These are phyloP conservation scores for Gallinago stenura DNA, from an alignment of 2,797 vertebrate species.

Conservation along the genomic window DNA sequence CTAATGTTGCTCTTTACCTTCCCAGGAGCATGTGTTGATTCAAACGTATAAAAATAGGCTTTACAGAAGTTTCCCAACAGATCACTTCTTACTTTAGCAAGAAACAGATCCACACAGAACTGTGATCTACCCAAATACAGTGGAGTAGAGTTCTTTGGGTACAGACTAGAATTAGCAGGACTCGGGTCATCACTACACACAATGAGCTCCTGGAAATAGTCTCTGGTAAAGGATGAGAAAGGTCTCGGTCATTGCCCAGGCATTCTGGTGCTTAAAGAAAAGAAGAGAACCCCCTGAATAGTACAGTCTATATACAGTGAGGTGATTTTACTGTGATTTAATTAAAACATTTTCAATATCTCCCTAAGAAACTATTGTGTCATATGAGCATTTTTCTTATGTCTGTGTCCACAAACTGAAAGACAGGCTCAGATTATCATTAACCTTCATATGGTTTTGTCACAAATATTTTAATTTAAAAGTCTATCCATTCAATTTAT, in stretches of 20 bases:
- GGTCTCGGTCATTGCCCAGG: neutral
- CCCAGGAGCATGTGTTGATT: neutral
- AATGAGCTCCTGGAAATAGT: neutral
- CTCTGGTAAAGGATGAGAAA: neutral
- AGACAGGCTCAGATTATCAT: neutral
- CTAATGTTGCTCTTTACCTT: neutral
- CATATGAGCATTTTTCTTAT: neutral
- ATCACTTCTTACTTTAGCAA: neutral
- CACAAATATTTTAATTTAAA: neutral
- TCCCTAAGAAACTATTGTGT: neutral
- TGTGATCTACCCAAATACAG: neutral
- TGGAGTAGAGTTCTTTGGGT: neutral
- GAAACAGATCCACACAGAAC: neutral
- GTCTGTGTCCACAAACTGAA: neutral
- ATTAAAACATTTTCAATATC: neutral
- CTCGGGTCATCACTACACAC: accelerated
- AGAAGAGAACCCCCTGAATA: neutral
- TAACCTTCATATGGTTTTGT: neutral
- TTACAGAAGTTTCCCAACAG: neutral
- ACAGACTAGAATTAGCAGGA: neutral
- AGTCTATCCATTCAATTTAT: neutral
- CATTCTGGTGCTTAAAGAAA: neutral
- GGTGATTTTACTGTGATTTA: neutral
- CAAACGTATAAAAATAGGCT: conserved; percentile 10
- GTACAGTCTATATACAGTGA: neutral